Evolutionary conservation across 2,113 vertebrate species (phyloP).

Genomic region (Dipodomys stephensi): DNA sequence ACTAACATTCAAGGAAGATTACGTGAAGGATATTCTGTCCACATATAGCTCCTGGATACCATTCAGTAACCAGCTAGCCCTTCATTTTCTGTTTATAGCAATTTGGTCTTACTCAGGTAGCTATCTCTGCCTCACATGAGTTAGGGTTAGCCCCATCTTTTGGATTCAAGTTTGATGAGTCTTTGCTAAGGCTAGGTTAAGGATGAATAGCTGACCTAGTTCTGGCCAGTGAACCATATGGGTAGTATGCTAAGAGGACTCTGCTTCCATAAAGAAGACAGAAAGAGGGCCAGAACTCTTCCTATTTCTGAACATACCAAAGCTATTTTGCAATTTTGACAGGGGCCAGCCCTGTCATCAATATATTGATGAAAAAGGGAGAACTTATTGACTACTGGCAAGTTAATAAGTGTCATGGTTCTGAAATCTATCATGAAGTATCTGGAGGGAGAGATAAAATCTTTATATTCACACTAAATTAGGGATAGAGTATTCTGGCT

Average conservation of each 20-base stretch:
- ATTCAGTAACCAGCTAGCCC: not conserved
- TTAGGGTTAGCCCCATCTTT: not conserved
- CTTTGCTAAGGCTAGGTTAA: not conserved
- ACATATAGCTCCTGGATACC: not conserved
- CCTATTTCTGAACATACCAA: not conserved
- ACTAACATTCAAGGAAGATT: not conserved
- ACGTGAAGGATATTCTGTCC: not conserved
- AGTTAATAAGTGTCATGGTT: not conserved
- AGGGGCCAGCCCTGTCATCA: not conserved
- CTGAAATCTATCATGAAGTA: not conserved
- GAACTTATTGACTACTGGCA: not conserved
- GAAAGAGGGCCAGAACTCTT: not conserved
- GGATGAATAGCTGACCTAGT: not conserved
- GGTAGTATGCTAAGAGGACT: not conserved
- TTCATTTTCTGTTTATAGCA: not conserved
- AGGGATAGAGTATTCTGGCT: not conserved
- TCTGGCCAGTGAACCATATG: not conserved
- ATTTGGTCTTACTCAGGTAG: not conserved
- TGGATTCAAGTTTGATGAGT: not conserved
- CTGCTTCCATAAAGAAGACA: not conserved
- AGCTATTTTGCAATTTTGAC: not conserved
- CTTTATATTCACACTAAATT: not conserved
- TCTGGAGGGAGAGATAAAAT: not conserved
- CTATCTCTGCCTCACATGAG: not conserved
- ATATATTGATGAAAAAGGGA: not conserved